Percentiles rank a stretch among this genome's conserved stretches.
Evolutionary conservation across 2,797 vertebrate species (phyloP).

Genomic region (Rousettus madagascariensis): DNA sequence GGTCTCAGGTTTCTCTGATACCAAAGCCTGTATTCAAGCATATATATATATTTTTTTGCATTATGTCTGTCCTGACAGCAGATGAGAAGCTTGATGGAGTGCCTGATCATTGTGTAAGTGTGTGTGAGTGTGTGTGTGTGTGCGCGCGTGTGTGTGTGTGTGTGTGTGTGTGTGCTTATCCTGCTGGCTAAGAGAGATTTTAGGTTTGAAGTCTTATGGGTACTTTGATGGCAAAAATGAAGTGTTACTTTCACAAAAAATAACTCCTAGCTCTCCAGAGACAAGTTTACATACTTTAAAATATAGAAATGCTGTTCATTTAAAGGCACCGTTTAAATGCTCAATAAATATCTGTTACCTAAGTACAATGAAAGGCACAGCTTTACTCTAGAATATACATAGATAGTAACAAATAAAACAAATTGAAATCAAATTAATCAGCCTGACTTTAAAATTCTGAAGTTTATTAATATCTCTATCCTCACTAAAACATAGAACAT

Average conservation of each 20-base stretch:
- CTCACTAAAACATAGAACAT: background rate
- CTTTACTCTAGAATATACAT: too few relatives aligned
- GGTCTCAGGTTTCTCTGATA: background rate
- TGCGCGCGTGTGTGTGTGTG: too few relatives aligned
- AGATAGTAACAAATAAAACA: background rate
- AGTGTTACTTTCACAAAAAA: background rate
- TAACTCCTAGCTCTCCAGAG: background rate
- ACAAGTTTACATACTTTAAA: background rate
- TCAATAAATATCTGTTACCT: background rate
- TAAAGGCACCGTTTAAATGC: background rate
- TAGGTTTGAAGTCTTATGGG: fast-evolving
- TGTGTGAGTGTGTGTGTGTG: too few relatives aligned
- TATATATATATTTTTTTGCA: background rate
- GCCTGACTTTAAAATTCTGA: background rate
- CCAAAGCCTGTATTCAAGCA: fast-evolving
- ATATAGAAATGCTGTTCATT: background rate
- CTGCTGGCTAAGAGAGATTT: background rate
- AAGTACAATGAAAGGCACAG: too few relatives aligned
- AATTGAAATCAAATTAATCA: background rate
- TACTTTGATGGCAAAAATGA: background rate
- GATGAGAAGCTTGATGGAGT: background rate
- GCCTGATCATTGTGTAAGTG: background rate
- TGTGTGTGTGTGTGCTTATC: too few relatives aligned
- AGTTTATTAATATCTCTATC: background rate
- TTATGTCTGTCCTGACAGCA: background rate